Conservation (phyloP, 1,140 invertebrate species). For the Drosophila repleta region DNA sequence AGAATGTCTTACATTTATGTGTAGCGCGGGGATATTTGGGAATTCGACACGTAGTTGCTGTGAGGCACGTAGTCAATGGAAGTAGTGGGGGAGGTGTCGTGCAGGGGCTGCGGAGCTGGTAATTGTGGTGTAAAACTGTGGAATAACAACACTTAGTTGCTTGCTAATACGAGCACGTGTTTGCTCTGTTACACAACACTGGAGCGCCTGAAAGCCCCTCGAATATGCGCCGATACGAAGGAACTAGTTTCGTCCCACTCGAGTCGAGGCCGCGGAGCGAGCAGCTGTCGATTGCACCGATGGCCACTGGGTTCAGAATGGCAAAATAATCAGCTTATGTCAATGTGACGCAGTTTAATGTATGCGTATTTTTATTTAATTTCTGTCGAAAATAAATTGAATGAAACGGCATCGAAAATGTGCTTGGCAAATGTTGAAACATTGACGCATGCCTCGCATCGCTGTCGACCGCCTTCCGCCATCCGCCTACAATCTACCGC, state of each 20-base stretch:
- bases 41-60: conserved; percentile 71
- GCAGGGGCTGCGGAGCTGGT: conserved; percentile 43
- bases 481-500: background rate
- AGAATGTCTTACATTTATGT: conserved; percentile 80
- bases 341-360: conserved; percentile 46
- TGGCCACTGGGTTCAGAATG: conserved; percentile 18
- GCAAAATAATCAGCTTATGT: conserved; percentile 62
- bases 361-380: conserved; percentile 78
- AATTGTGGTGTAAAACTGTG: conserved; percentile 79
- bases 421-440: conserved; percentile 59
- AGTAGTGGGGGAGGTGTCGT: conserved; percentile 21
- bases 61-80: conserved; percentile 56
- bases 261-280: background rate
- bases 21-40: conserved; percentile 66
- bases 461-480: background rate
- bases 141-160: conserved; percentile 77
- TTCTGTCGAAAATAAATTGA: conserved; percentile 73
- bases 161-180: conserved; percentile 75
- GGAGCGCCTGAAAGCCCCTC: background rate
- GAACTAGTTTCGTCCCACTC: background rate
- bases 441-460: conserved; percentile 24
- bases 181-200: conserved; percentile 52
- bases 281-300: conserved; percentile 18
- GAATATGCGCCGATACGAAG: background rate
- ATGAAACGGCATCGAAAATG: conserved; percentile 45